Base-by-base conservation (phyloP, 1,140 invertebrate genomes). In the Drosophila tsacasi region DNA sequence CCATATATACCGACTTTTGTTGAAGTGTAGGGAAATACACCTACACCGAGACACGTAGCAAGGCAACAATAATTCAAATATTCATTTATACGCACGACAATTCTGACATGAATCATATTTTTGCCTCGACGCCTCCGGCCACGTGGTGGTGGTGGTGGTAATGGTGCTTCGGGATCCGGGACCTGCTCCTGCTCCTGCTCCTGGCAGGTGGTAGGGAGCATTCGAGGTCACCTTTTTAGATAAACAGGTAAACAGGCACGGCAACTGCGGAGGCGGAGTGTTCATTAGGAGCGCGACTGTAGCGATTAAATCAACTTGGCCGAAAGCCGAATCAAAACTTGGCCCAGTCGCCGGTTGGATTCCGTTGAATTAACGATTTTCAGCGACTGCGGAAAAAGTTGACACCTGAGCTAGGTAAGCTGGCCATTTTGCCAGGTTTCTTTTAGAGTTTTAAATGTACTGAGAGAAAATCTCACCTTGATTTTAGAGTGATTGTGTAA, bases 61-160 rank as follows among this genome's bases (percentile, higher is more conserved):
- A 49, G 76, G 74, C 78, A 80, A 80, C 77, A 80, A 80, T 80
- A 80, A 80, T 79, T 79, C 78, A 80, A 80, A 80, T 80, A 80
- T 80, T 80, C 78, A 80, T 80, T 80, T 80, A 80, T 80, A 79
- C 76, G 77, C 78, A 80, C 78, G 78, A 79, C 78, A 80, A 80
- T 80, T 79, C 76, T 79, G 78, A 80, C 78, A 80, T 80, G 78
- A 80, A 80, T 80, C 78, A 80, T 80, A 80, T 80, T 80, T 79
- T 80, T 79, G 78, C 17, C 78, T 63, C 50, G 62, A 80, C 77
- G 78, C 78, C 76, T 79, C 50, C 63, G 78, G 76, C 44, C 37
- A 54, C 39, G 35, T 42, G 57, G 37, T 35, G 27, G 40, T 27
- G 27, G 35, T 42, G 57, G 37, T 35, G 27, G 40, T 27, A 35